Percentiles rank a stretch among this genome's conserved stretches.
Conservation (phyloP, 1,140 invertebrate genomes). For the Bombus superbus region DNA sequence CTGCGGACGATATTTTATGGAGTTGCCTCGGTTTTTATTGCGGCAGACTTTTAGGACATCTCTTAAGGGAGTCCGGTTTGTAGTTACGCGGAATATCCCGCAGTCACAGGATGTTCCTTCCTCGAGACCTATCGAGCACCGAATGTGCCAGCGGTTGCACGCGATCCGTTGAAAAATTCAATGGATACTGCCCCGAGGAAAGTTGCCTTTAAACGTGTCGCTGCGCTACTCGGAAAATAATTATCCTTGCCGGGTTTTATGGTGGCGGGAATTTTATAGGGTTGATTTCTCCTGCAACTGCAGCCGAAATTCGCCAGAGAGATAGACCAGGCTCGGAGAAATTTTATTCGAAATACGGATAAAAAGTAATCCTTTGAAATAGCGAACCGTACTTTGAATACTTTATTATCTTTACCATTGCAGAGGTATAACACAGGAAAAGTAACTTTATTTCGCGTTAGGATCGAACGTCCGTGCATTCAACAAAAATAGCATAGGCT, state of each 20-base stretch:
- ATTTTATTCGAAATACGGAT: too few species aligned
- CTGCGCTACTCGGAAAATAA: not conserved
- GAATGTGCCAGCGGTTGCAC: not conserved
- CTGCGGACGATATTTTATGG: slow-evolving; percentile 61
- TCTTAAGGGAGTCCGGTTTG: slow-evolving; percentile 61
- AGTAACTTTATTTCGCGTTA: too few species aligned
- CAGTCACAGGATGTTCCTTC: not conserved
- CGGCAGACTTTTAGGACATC: slow-evolving; percentile 66
- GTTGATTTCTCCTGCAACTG: not conserved
- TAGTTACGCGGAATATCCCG: slow-evolving; percentile 45
- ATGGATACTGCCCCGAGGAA: not conserved
- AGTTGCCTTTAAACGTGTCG: not conserved
- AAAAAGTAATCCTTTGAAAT: too few species aligned
- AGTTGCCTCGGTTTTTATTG: slow-evolving; percentile 59
- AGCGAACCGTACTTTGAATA: too few species aligned
- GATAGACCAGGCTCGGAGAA: too few species aligned
- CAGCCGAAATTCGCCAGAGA: too few species aligned
- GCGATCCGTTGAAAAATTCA: slow-evolving; percentile 21
- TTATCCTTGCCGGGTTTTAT: not conserved
- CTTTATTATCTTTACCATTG: too few species aligned
- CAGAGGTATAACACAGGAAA: too few species aligned
- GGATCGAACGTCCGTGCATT: too few species aligned
- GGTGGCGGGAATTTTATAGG: not conserved
- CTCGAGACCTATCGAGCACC: not conserved
- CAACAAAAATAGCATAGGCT: too few species aligned